phyloP scores from a whole-genome alignment of 2,113 vertebrate species.

The Cynoglossus semilaevis region DNA sequence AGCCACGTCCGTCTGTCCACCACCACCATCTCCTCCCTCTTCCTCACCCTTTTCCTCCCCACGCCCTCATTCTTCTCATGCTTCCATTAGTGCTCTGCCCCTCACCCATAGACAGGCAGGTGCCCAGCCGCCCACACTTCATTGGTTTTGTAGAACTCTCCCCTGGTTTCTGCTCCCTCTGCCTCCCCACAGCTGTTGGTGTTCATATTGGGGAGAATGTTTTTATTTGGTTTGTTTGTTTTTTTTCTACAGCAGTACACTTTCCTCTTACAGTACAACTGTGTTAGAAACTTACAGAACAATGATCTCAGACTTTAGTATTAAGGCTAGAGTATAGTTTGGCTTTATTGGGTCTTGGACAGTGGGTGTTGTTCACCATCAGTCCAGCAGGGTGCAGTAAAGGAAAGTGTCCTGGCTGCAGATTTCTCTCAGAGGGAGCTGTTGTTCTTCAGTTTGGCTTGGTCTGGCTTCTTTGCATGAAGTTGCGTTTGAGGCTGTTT shows the following conservation, averaged over 20 bases:
- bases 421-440: slow-evolving; percentile 46
- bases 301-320: background rate
- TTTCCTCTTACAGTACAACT: slow-evolving; percentile 53
- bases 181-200: slow-evolving; percentile 59
- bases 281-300: background rate
- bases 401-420: slow-evolving; percentile 55
- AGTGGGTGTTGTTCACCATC: background rate
- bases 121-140: slow-evolving; percentile 76
- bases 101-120: slow-evolving; percentile 90
- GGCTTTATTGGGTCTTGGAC: background rate
- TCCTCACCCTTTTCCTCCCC: slow-evolving; percentile 57
- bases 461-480: slow-evolving; percentile 72
- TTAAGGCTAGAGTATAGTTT: background rate
- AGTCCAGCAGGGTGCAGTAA: slow-evolving; percentile 31
- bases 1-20: slow-evolving; percentile 69
- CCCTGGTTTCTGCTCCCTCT: slow-evolving; percentile 48
- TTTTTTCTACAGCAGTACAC: slow-evolving; percentile 41
- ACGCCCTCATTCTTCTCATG: slow-evolving; percentile 73
- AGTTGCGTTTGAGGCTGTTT: slow-evolving; percentile 36
- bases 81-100: slow-evolving; percentile 77
- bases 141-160: too few relatives aligned
- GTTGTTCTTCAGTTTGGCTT: slow-evolving; percentile 59
- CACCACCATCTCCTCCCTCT: slow-evolving; percentile 45
- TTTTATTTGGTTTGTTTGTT: slow-evolving; percentile 24
- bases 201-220: slow-evolving; percentile 59